A percentile compares a stretch with the other conserved stretches of the same genome.
Evolutionary conservation across 2,797 vertebrate species (phyloP).

Genomic region (Tadarida brasiliensis): DNA sequence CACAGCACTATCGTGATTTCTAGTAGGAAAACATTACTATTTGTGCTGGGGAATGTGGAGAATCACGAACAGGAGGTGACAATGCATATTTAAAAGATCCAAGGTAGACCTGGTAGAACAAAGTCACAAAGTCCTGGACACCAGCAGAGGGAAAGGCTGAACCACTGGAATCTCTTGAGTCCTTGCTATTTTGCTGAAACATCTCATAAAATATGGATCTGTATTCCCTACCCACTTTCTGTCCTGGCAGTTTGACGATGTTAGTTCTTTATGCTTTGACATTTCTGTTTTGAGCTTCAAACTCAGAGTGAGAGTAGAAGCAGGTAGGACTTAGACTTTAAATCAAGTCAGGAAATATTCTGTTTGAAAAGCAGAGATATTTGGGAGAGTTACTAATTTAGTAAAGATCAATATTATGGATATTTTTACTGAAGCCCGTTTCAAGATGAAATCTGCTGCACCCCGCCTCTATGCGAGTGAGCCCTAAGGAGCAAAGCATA

Average conservation of each 20-base stretch:
- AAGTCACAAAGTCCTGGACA: neutral
- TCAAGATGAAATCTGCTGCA: neutral
- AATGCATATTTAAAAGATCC: neutral
- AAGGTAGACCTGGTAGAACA: neutral
- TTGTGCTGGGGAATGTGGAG: neutral
- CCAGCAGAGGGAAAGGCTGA: neutral
- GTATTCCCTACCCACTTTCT: neutral
- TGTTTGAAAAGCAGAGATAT: constrained; percentile 32
- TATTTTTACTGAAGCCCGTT: neutral
- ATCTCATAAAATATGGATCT: neutral
- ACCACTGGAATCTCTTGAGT: neutral
- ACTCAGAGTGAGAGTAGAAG: neutral
- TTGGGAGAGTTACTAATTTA: constrained; percentile 31
- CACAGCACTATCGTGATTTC: neutral
- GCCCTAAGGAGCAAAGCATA: neutral
- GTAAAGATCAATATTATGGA: neutral
- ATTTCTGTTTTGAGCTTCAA: constrained; percentile 69
- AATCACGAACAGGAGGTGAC: neutral
- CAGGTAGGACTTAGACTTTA: neutral
- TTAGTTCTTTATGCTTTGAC: neutral
- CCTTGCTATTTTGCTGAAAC: neutral
- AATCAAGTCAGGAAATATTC: constrained; percentile 9
- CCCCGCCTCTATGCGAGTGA: neutral
- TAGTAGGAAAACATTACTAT: neutral
- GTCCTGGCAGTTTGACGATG: neutral